Conservation (phyloP, 2,113 vertebrate genomes). For the Oceanodroma tethys region DNA sequence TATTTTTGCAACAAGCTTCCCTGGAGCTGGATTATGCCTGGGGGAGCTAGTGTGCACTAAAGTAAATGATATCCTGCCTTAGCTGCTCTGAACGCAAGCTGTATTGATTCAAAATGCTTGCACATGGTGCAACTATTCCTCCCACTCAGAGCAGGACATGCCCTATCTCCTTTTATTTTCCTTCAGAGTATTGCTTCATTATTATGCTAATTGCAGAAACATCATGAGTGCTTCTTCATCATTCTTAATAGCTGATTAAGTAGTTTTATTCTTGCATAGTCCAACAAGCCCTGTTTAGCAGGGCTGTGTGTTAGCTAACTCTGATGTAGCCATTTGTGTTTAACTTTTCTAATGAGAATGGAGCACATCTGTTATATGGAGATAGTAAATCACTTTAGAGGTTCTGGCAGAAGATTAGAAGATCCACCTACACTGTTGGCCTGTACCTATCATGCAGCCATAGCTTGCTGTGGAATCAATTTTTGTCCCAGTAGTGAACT, state of each 20-base stretch:
- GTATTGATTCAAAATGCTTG: not conserved
- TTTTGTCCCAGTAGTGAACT: not conserved
- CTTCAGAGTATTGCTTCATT: not conserved
- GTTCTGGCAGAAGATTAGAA: not conserved
- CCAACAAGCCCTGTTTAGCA: not conserved
- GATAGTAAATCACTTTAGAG: not conserved
- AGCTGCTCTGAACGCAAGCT: not conserved
- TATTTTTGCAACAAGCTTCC: not conserved
- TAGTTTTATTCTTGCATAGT: not conserved
- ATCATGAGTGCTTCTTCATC: not conserved
- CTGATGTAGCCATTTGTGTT: not conserved
- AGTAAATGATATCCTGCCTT: not conserved
- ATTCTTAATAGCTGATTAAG: not conserved
- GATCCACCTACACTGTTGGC: not conserved
- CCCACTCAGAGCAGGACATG: not conserved
- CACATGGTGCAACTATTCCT: not conserved
- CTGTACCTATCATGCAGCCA: not conserved
- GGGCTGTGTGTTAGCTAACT: not conserved
- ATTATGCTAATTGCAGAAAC: not conserved
- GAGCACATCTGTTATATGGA: not conserved
- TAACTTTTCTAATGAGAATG: not conserved
- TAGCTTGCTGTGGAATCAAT: not conserved
- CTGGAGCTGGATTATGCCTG: not conserved
- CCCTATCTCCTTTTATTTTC: not conserved
- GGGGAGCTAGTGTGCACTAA: not conserved